These are phyloP conservation scores for Cyclina sinensis DNA, from an alignment of 1,140 invertebrate genomes.

Conservation along the genomic window DNA sequence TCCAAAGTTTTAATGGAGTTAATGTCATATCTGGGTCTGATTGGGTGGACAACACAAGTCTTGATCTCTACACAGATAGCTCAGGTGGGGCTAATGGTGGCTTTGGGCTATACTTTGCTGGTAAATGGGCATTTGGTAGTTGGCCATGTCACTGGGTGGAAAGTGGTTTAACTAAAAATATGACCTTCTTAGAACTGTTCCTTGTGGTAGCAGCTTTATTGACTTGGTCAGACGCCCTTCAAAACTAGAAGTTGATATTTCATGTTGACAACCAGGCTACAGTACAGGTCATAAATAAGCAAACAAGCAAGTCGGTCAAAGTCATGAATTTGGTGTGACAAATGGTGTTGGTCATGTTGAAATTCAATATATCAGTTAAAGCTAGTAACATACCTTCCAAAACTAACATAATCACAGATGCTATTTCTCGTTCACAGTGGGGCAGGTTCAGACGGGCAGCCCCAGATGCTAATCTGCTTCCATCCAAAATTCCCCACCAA, in stretches of 20 bases:
- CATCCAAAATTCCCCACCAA: background rate
- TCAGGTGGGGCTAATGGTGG: too few relatives aligned
- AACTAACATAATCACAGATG: conserved; percentile 27
- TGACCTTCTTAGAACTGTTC: conserved; percentile 13
- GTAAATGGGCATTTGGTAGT: background rate
- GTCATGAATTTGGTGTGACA: conserved; percentile 18
- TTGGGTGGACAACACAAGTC: too few relatives aligned
- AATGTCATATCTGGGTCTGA: too few relatives aligned
- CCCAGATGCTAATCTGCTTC: conserved; percentile 5
- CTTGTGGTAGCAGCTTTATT: too few relatives aligned
- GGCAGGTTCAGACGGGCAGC: conserved; percentile 37
- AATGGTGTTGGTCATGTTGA: background rate
- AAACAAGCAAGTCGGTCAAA: background rate
- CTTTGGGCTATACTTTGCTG: background rate
- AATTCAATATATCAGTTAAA: conserved; percentile 3
- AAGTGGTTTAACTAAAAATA: background rate
- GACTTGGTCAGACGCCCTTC: background rate
- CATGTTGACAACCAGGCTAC: background rate
- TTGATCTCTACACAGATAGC: too few relatives aligned
- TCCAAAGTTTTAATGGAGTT: too few relatives aligned
- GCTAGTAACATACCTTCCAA: conserved; percentile 32
- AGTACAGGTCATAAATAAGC: background rate
- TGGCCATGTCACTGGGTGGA: conserved; percentile 25
- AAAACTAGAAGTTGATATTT: background rate
- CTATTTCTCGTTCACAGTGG: conserved; percentile 46